Percentiles rank a stretch among this genome's conserved stretches.
These are phyloP conservation scores for Chionis minor DNA, from an alignment of 2,113 vertebrate genomes.

Conservation along the genomic window DNA sequence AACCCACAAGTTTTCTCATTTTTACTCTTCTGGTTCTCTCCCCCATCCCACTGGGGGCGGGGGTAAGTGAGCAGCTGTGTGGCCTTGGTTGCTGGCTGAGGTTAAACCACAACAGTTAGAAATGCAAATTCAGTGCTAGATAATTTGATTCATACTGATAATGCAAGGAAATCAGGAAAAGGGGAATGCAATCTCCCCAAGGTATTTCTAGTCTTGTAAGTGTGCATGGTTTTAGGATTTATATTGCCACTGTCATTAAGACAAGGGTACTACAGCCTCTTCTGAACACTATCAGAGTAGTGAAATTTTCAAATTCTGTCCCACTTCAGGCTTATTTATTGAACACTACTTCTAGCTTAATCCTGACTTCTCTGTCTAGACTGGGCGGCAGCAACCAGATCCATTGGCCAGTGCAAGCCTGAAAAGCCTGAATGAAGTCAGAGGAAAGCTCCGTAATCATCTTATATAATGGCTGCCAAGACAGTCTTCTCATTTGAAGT, in stretches of 20 bases:
- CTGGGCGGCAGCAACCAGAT: background rate
- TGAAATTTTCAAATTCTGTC: background rate
- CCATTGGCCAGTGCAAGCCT: background rate
- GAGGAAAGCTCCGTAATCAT: background rate
- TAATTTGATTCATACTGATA: background rate
- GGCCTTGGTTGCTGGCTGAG: background rate
- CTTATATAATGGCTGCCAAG: background rate
- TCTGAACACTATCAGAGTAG: background rate
- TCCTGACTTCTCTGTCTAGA: background rate
- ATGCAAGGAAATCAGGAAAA: background rate
- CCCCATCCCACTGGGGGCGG: background rate
- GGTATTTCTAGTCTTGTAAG: background rate
- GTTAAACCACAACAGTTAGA: background rate
- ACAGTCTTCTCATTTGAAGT: background rate
- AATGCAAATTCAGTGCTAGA: background rate
- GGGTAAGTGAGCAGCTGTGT: background rate
- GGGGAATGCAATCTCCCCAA: rapidly evolving
- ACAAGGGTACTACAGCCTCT: background rate
- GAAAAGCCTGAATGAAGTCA: background rate
- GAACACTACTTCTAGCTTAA: background rate
- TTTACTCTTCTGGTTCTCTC: background rate
- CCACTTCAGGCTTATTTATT: background rate
- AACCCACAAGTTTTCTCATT: background rate
- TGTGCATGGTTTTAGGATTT: background rate
- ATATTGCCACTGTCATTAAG: background rate